Conservation (phyloP, 2,113 vertebrate genomes). For the Falco punctatus region DNA sequence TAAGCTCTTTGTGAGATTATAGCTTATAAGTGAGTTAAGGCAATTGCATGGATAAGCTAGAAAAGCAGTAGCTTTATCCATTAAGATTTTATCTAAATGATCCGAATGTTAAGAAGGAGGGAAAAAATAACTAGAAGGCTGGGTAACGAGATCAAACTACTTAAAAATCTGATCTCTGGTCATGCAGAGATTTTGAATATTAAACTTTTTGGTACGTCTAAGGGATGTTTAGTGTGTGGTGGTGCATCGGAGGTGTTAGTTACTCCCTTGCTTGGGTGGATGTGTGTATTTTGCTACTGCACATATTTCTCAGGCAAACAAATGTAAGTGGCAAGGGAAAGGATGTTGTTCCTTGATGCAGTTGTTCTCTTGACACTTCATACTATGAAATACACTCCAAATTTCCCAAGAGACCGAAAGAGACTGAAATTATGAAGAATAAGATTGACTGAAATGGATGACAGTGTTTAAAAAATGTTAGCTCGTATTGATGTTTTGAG, state of each 20-base stretch:
- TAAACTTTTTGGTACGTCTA: not conserved
- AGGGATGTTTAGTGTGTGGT: not conserved
- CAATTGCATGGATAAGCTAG: not conserved
- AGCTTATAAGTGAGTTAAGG: not conserved
- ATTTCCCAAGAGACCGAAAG: not conserved
- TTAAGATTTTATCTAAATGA: slow-evolving; percentile 37
- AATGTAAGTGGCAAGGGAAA: not conserved
- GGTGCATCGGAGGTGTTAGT: not conserved
- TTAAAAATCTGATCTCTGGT: not conserved
- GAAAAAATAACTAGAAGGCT: not conserved
- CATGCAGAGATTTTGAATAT: not conserved
- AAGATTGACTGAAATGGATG: slow-evolving; percentile 29
- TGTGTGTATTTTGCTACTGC: not conserved
- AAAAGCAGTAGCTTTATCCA: not conserved
- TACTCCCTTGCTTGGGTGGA: not conserved
- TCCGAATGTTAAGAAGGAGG: not conserved
- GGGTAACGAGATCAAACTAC: not conserved
- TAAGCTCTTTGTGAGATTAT: slow-evolving; percentile 10
- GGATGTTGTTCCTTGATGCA: not conserved
- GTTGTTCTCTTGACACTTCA: slow-evolving; percentile 9
- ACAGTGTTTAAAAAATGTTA: slow-evolving; percentile 29
- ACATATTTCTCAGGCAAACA: not conserved
- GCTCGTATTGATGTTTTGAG: slow-evolving; percentile 10
- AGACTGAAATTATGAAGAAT: not conserved
- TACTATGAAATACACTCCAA: not conserved